Evolutionary conservation across 2,113 vertebrate genomes (phyloP).

Genomic region (Eulacestoma nigropectus): DNA sequence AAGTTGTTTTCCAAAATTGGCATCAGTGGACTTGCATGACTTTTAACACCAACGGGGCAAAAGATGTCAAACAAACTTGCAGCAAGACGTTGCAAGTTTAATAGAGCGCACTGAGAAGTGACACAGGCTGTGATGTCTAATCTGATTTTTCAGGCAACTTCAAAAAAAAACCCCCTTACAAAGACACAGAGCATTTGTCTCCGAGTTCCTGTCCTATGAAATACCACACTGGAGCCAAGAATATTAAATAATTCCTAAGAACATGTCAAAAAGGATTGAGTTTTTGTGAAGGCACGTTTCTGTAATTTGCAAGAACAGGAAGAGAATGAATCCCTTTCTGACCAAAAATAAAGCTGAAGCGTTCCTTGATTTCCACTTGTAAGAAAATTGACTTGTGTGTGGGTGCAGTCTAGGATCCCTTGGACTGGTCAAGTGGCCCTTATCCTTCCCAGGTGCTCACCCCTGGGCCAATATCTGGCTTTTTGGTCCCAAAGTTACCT

Average conservation of each 20-base stretch:
- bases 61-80: not conserved
- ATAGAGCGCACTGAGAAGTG: not conserved
- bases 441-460: not conserved
- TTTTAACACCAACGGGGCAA: not conserved
- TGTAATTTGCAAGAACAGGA: not conserved
- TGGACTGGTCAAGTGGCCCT: not conserved
- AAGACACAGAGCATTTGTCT: not conserved
- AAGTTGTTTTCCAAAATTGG: not conserved
- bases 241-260: slow-evolving; percentile 11
- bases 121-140: not conserved
- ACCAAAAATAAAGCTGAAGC: not conserved
- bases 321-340: not conserved
- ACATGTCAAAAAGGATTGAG: not conserved
- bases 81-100: not conserved
- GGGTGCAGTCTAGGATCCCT: not conserved
- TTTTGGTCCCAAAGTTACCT: not conserved
- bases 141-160: not conserved
- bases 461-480: not conserved
- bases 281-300: not conserved
- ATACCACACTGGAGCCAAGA: not conserved
- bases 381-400: not conserved
- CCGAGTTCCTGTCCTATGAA: not conserved
- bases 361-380: not conserved
- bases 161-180: not conserved
- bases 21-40: not conserved